Conservation (phyloP, 2,888 invertebrate genomes). For the Parnassius orleans region DNA sequence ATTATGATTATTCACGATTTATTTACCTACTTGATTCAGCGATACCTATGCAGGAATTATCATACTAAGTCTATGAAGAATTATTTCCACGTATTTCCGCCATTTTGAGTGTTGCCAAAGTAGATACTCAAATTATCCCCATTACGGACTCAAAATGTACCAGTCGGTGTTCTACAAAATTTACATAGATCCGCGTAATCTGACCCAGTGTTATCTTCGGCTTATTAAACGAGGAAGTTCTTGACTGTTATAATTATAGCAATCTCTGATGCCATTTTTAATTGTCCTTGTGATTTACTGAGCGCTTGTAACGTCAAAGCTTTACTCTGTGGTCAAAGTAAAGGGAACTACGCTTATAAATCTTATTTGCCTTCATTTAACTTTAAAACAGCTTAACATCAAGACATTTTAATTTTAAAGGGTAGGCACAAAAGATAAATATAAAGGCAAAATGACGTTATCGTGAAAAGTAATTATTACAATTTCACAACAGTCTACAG, state of each 20-base stretch:
- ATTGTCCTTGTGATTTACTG: constrained; percentile 48
- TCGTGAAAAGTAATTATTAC: background rate
- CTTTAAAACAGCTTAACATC: background rate
- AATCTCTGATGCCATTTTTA: constrained; percentile 48
- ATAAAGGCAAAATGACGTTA: background rate
- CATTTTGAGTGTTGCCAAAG: constrained; percentile 38
- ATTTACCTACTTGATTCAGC: too few relatives aligned
- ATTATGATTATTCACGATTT: too few relatives aligned
- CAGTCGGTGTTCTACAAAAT: constrained; percentile 41
- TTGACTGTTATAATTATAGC: constrained; percentile 53
- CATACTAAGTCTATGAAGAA: too few relatives aligned
- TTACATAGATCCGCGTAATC: constrained; percentile 62
- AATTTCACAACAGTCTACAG: too few relatives aligned
- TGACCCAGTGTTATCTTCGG: constrained; percentile 48
- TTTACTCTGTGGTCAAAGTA: too few relatives aligned
- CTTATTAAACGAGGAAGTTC: constrained; percentile 36
- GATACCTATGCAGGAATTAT: too few relatives aligned
- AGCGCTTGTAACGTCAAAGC: constrained; percentile 30
- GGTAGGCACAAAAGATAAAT: background rate
- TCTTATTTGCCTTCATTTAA: constrained; percentile 5
- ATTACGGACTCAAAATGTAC: constrained; percentile 39
- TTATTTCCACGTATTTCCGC: background rate
- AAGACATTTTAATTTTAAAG: background rate
- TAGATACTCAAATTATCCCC: constrained; percentile 46
- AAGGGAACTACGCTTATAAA: constrained; percentile 30